phyloP scores from a whole-genome alignment of 2,797 vertebrate genomes.

The Myotis planiceps region DNA sequence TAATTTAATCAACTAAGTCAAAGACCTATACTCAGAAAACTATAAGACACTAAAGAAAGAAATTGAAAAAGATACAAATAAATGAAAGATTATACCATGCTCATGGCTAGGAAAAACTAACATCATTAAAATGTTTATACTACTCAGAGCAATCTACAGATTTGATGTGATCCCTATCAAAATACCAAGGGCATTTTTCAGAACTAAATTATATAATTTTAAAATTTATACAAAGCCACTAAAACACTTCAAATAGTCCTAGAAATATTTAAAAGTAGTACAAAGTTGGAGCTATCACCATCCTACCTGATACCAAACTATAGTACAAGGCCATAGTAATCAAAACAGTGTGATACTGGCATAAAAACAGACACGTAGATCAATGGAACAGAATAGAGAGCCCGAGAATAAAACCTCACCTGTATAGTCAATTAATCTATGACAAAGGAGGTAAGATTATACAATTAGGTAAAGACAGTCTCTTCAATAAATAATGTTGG shows the following conservation, averaged over 20 bases:
- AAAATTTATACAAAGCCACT: background rate
- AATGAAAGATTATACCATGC: background rate
- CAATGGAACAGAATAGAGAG: background rate
- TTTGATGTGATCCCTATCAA: background rate
- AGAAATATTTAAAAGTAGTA: background rate
- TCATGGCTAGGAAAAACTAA: background rate
- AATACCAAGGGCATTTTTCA: background rate
- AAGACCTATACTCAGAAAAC: background rate
- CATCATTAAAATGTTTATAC: background rate
- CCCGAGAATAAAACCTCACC: background rate
- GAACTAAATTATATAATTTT: background rate
- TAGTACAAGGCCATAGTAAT: background rate
- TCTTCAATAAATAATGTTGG: background rate
- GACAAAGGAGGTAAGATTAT: background rate
- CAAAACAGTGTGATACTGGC: background rate
- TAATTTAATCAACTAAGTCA: background rate
- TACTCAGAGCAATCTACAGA: background rate
- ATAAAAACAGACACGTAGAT: background rate
- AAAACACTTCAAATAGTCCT: background rate
- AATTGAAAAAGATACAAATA: background rate
- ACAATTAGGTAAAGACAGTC: background rate
- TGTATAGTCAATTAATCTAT: too few species aligned
- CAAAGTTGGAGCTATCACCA: background rate
- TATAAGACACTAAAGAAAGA: background rate
- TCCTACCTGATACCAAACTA: background rate